A percentile compares a stretch with the other conserved stretches of the same genome.
Conservation (phyloP, 2,797 vertebrate genomes). For the Craterocephalus amniculus region DNA sequence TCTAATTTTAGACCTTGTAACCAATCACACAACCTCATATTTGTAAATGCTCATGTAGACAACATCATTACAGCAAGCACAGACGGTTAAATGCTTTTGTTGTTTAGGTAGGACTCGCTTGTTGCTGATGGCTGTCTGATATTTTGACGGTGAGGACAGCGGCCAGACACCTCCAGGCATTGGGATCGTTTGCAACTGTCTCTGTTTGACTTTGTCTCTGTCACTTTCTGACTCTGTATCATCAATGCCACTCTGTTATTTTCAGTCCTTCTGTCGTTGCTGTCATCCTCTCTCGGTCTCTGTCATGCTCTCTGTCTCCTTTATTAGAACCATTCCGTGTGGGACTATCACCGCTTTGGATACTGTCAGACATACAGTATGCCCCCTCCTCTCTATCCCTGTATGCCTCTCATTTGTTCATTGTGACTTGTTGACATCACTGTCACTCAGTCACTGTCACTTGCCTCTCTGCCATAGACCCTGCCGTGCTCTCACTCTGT, state of each 20-base stretch:
- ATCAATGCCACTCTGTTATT: background rate
- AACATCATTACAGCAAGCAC: background rate
- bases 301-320: slow-evolving; percentile 9
- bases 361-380: background rate
- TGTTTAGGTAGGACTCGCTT: background rate
- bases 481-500: background rate
- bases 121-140: background rate
- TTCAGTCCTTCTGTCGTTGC: slow-evolving; percentile 11
- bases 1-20: background rate
- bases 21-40: background rate
- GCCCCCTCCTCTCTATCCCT: background rate
- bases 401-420: slow-evolving; percentile 12
- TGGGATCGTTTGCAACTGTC: slow-evolving; percentile 8
- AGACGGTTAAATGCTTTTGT: background rate
- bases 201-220: slow-evolving; percentile 13
- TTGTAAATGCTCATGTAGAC: background rate
- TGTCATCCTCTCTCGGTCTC: slow-evolving; percentile 10
- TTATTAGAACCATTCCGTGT: slow-evolving; percentile 30
- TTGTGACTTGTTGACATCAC: slow-evolving; percentile 34
- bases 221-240: slow-evolving; percentile 24
- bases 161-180: slow-evolving; percentile 8
- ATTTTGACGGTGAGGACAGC: slow-evolving; percentile 10
- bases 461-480: slow-evolving; percentile 11
- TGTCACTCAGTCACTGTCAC: background rate
- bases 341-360: slow-evolving; percentile 18